These are phyloP conservation scores for Dallia pectoralis DNA, from an alignment of 2,797 vertebrate genomes.

Conservation along the genomic window DNA sequence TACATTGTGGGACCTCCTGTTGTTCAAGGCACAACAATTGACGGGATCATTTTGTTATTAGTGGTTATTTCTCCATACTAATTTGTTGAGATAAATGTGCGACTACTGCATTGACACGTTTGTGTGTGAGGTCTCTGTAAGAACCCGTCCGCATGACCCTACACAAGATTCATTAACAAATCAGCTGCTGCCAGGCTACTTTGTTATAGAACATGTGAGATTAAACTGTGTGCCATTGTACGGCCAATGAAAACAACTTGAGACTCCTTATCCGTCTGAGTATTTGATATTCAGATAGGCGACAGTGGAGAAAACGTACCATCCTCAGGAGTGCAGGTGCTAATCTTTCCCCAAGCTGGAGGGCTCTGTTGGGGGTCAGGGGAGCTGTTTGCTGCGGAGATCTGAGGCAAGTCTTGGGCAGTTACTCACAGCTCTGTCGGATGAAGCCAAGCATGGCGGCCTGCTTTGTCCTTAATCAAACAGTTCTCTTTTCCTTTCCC, in stretches of 20 bases:
- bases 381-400: constrained; percentile 23
- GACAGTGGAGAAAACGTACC: constrained; percentile 19
- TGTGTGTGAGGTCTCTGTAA: constrained; percentile 2
- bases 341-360: constrained; percentile 33
- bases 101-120: neutral
- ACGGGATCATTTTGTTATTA: neutral
- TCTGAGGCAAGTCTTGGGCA: constrained; percentile 25
- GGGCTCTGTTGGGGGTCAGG: constrained; percentile 27
- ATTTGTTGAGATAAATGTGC: neutral
- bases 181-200: neutral
- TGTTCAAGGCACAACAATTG: neutral
- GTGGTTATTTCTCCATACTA: neutral
- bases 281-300: constrained; percentile 27
- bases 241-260: constrained; percentile 28
- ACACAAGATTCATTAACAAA: constrained; percentile 22
- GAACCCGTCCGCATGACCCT: constrained; percentile 5
- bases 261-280: constrained; percentile 10
- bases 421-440: constrained; percentile 29
- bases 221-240: constrained; percentile 26
- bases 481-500: constrained; percentile 7
- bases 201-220: constrained; percentile 13
- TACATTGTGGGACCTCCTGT: neutral
- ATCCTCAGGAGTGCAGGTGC: constrained; percentile 35
- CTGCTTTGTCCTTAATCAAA: constrained; percentile 35
- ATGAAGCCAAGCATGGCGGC: constrained; percentile 29